Base-by-base conservation (phyloP, 1,140 invertebrate species). In the Nasonia longicornis region DNA sequence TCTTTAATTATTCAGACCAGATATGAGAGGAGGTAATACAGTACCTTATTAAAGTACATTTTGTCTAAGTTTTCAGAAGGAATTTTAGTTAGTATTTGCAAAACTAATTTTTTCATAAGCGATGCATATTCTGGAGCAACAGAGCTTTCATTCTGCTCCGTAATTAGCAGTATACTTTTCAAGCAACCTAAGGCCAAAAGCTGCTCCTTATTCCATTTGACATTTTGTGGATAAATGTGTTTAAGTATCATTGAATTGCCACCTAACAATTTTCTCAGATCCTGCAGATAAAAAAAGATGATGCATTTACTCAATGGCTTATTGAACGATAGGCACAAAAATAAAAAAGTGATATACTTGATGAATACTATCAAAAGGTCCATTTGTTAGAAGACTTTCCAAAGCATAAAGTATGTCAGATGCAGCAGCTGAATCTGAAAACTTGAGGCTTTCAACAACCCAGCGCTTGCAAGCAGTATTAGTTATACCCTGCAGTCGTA, bases 401-500 rank as follows among this genome's bases (percentile, higher is more conserved):
- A 91, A 82, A 66, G 87, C 82, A 45, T 84, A 72, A 75, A 90
- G 79, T 14, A 87, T 76, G 76, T 88, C 80, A 45, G 84, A 83
- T 64, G 84, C 77, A 58, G 84, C 84, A 45, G 76, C 2, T 58
- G 77, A 16, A 8, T 87, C 82, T 38, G 82, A 82, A 84, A 84
- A 85, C 81, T 89, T 85, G 14, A 91, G 79, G 35, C 81, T 84
- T 84, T 89, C 79, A 58, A 89, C 82, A 35, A 89, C 86, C 91
- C 91, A 92, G 75, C 87, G 83, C 70, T 89, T 84, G 31, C 85
- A 87, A 73, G 85, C 64, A 1, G 80, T 84, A 74, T 90, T 87
- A 52, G 89, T 91, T 16, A 85, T 85, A 20, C 88, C 88, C 77
- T 90, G 84, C 0, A 92, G 75, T 29, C 77, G 72, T 6, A 89